phyloP scores from a whole-genome alignment of 2,113 vertebrate species.

The Leucoraja erinaceus region DNA sequence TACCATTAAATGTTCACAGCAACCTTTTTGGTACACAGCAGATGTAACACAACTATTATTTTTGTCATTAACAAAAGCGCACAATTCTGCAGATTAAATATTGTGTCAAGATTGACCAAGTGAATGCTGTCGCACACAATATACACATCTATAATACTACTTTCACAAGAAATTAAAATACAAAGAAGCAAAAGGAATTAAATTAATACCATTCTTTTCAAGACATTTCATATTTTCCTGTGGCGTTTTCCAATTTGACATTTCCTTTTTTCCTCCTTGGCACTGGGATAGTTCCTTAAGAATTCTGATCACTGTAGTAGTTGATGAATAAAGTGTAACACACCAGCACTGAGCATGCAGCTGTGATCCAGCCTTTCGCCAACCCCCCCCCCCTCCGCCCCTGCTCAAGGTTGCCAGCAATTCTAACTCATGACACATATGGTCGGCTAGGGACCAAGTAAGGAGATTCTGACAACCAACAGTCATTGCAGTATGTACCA shows the following conservation, averaged over 20 bases:
- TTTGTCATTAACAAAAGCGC: not conserved
- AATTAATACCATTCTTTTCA: slow-evolving; percentile 32
- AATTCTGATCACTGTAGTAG: slow-evolving; percentile 15
- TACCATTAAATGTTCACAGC: not conserved
- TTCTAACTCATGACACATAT: slow-evolving; percentile 37
- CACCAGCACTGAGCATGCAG: slow-evolving; percentile 34
- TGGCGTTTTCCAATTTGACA: slow-evolving; percentile 1
- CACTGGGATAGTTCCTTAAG: not conserved
- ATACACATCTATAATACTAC: not conserved
- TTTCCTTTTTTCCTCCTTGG: not conserved
- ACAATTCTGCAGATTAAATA: not conserved
- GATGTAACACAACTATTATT: not conserved
- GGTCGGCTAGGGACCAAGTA: slow-evolving; percentile 21
- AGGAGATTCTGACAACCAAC: slow-evolving; percentile 30
- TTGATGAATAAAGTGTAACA: slow-evolving; percentile 3
- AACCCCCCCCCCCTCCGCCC: not conserved
- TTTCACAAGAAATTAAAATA: slow-evolving; percentile 14
- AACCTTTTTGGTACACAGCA: not conserved
- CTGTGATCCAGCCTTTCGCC: slow-evolving; percentile 35
- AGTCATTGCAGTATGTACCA: not conserved
- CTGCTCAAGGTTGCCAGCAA: slow-evolving; percentile 34
- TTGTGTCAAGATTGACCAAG: not conserved
- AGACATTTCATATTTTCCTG: slow-evolving; percentile 6
- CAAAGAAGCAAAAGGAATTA: not conserved
- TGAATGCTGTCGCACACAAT: slow-evolving; percentile 1